Base-by-base conservation (phyloP, 2,797 vertebrate genomes). In the Otolemur crassicaudatus region DNA sequence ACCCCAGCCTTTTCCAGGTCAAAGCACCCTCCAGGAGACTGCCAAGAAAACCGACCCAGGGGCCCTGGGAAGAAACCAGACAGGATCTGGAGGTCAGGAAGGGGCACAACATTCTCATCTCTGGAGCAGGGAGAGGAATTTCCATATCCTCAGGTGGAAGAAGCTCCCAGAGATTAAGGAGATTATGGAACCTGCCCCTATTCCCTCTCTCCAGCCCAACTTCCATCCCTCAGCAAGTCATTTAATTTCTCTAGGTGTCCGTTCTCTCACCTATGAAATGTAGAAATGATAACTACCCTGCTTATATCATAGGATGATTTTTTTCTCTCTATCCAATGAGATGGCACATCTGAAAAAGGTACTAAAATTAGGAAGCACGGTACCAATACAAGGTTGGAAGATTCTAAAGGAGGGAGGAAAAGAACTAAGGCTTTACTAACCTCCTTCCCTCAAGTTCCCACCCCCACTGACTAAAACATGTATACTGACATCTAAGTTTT, bases 181-280 rank as follows among this genome's bases (percentile, higher is more conserved):
- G 37, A 49, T 9, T 4, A 75, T 70, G 56, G 23, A 86, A 34
- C 14, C 5, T 73, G 27, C 25, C 31, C 37, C 49, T 16, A n/a
- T n/a, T 6, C 63, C 63, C 10, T 46, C 46, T 17, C 49, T 95
- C 11, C 34, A 79, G 34, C 5, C 76, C 72, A 65, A 8, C 29
- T 16, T 49, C 23, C 7, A 16, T 43, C 29, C 29, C 70, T 87
- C 19, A 37, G 37, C 65, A 81, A 85, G 79, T 43, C 46, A 60
- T 34, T 46, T 40, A 63, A 60, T 19, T 23, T 81, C 25, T 34
- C 16, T 3, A 37, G 22, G 61, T 76, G 49, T 76, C 25, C 34
- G 53, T 89, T 89, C 93, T 89, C 86, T 97, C 65, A 73, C 83
- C 82, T 81, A 53, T 40, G 37, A 83, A 80, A n/a, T 37, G 76